These are phyloP conservation scores for Argopecten irradians DNA, from an alignment of 1,140 invertebrate genomes.

Conservation along the genomic window DNA sequence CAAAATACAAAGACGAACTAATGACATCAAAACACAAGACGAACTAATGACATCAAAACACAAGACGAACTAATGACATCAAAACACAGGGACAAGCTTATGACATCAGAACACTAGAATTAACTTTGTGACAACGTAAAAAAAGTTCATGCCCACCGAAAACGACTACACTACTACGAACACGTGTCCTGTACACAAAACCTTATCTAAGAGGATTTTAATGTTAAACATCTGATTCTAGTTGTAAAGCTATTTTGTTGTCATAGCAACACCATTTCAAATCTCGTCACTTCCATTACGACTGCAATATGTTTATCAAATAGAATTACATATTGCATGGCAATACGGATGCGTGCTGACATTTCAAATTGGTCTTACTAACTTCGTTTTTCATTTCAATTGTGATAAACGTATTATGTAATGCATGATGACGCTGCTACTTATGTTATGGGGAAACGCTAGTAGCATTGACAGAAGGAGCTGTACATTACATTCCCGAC, in stretches of 20 bases:
- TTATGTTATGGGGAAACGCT: not conserved
- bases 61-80: not conserved
- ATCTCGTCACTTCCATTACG: not conserved
- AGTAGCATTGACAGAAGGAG: not conserved
- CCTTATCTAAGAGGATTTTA: slow-evolving; percentile 9
- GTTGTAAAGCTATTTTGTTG: slow-evolving; percentile 3
- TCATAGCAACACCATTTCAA: not conserved
- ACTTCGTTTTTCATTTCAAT: not conserved
- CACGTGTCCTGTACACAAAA: not conserved
- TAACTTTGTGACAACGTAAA: not conserved
- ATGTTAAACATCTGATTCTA: slow-evolving; percentile 1
- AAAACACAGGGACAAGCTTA: not conserved
- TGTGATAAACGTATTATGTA: not conserved
- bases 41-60: not conserved
- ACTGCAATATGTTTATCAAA: not conserved
- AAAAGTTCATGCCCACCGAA: too few species aligned
- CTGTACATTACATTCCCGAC: not conserved
- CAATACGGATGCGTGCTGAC: not conserved
- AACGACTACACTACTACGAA: not conserved
- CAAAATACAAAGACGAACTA: too few species aligned
- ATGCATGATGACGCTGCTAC: not conserved
- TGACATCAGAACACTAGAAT: not conserved
- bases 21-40: not conserved
- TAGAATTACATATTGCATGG: not conserved
- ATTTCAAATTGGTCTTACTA: not conserved